phyloP scores from a whole-genome alignment of 2,888 invertebrate genomes.

The Oithona nana region DNA sequence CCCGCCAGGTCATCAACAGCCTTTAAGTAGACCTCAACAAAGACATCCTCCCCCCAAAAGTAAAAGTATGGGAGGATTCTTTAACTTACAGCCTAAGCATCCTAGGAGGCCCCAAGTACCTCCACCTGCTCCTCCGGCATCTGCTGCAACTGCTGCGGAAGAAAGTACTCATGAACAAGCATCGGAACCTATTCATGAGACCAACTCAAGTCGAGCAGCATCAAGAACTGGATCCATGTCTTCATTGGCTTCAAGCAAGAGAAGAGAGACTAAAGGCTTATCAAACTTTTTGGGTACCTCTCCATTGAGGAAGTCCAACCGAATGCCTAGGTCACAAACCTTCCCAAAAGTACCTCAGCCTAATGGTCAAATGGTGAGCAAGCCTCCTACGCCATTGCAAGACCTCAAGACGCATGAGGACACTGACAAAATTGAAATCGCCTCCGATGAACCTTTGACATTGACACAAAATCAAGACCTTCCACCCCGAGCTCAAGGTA shows the following conservation, averaged over 20 bases:
- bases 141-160: too few relatives aligned
- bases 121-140: background rate
- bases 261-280: background rate
- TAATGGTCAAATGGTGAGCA: background rate
- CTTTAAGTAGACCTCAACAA: too few relatives aligned
- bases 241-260: background rate
- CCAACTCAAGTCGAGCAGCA: too few relatives aligned
- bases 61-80: background rate
- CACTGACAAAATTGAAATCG: too few relatives aligned
- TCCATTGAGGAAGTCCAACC: background rate
- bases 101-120: background rate
- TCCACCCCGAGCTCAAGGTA: too few relatives aligned
- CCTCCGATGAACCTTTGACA: too few relatives aligned
- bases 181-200: background rate
- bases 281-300: background rate
- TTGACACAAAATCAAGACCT: too few relatives aligned
- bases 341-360: background rate
- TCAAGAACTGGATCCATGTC: too few relatives aligned
- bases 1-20: too few relatives aligned
- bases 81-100: background rate
- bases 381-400: background rate
- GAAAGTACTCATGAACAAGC: too few relatives aligned
- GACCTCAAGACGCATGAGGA: background rate
- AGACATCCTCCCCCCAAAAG: background rate
- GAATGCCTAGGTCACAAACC: background rate